Evolutionary conservation across 2,797 vertebrate genomes (phyloP).

Genomic region (Babyrousa celebensis): DNA sequence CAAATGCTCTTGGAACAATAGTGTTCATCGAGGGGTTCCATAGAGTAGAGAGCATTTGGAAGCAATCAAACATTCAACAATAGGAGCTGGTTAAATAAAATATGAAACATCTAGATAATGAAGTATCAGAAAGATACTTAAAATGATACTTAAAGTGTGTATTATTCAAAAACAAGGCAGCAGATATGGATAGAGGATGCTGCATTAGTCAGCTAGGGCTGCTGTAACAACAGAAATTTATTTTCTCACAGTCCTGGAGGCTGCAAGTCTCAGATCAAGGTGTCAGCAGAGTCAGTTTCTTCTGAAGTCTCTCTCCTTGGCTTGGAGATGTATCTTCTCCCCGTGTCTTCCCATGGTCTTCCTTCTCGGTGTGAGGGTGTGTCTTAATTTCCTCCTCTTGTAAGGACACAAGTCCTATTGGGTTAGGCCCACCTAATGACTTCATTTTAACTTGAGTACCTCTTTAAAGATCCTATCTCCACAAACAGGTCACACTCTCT

Average conservation of each 20-base stretch:
- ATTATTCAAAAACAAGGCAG: constrained; percentile 11
- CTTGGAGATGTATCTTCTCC: neutral
- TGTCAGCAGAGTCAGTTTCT: neutral
- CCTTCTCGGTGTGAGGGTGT: neutral
- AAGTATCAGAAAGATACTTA: constrained; percentile 41
- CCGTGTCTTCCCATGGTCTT: neutral
- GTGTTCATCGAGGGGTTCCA: constrained; percentile 17
- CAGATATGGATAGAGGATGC: neutral
- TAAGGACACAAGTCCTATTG: neutral
- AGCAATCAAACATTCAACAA: constrained; percentile 58
- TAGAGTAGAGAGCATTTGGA: constrained; percentile 18
- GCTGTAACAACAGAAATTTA: neutral
- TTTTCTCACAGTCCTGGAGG: neutral
- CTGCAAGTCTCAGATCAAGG: neutral
- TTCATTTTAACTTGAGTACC: neutral
- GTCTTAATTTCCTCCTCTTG: neutral
- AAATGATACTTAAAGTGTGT: constrained; percentile 2
- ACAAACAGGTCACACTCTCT: neutral
- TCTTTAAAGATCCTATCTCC: neutral
- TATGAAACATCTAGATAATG: neutral
- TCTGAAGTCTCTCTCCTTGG: neutral
- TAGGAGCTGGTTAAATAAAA: constrained; percentile 56
- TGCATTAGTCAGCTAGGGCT: neutral
- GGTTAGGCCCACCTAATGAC: neutral
- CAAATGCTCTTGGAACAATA: constrained; percentile 48